A percentile compares a stretch with the other conserved stretches of the same genome.
These are phyloP conservation scores for Pedionomus torquatus DNA, from an alignment of 2,113 vertebrate genomes.

Conservation along the genomic window DNA sequence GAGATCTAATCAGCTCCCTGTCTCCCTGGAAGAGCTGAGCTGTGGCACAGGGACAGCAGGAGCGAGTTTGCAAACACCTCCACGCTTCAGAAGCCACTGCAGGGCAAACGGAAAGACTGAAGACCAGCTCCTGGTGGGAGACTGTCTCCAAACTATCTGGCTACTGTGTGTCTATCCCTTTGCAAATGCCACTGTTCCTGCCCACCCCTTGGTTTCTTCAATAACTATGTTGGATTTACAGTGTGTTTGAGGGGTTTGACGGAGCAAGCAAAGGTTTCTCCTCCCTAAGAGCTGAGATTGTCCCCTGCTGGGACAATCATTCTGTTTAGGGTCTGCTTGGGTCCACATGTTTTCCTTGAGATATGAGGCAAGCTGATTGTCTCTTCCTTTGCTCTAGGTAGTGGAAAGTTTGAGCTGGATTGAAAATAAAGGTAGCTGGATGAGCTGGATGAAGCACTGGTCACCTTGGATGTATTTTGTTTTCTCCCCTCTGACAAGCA, in stretches of 20 bases:
- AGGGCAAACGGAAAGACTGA: neutral
- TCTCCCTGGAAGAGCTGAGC: neutral
- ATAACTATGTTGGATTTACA: neutral
- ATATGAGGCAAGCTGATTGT: neutral
- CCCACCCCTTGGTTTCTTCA: neutral
- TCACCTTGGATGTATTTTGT: neutral
- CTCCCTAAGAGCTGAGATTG: neutral
- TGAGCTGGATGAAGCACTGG: neutral
- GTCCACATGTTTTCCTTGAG: rapidly evolving
- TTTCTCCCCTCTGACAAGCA: neutral
- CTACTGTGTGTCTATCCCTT: neutral
- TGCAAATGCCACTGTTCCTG: neutral
- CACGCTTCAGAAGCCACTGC: neutral
- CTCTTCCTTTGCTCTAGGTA: neutral
- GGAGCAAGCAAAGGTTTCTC: neutral
- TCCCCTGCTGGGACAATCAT: rapidly evolving
- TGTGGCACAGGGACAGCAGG: neutral
- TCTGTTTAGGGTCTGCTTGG: neutral
- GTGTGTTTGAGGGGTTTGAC: neutral
- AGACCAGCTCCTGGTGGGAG: neutral
- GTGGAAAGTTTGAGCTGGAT: neutral
- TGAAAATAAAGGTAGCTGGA: neutral
- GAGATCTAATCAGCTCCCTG: neutral
- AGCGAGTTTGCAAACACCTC: neutral
- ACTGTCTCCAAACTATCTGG: neutral